Percentiles rank a stretch among this genome's conserved stretches.
These are phyloP conservation scores for Neotoma lepida DNA, from an alignment of 2,113 vertebrate genomes.

Conservation along the genomic window DNA sequence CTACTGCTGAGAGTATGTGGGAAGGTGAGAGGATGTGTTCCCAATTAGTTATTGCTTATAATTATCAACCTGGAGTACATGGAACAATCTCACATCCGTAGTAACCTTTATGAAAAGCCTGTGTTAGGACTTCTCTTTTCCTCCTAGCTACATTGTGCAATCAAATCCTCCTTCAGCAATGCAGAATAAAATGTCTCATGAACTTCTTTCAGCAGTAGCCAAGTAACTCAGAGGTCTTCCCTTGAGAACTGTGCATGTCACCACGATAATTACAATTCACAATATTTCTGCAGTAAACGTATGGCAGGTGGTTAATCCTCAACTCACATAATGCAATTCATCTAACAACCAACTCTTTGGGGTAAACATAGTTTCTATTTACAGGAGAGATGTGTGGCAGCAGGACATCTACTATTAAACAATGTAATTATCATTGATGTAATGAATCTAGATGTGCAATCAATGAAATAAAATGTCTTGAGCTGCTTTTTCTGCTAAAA, in stretches of 20 bases:
- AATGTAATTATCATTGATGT: conserved; percentile 64
- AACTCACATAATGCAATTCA: conserved; percentile 56
- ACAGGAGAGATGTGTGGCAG: conserved; percentile 21
- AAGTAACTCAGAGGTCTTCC: conserved; percentile 68
- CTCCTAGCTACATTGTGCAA: neutral
- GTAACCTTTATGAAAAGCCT: conserved; percentile 1
- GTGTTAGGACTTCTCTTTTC: conserved; percentile 24
- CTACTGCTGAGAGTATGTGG: neutral
- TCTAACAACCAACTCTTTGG: conserved; percentile 57
- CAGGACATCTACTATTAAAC: conserved; percentile 55
- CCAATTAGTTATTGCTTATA: neutral
- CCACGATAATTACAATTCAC: conserved; percentile 74
- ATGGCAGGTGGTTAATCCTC: conserved; percentile 66
- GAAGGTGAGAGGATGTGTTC: neutral
- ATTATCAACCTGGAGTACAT: neutral
- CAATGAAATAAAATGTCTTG: conserved; percentile 52
- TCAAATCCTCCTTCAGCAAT: neutral
- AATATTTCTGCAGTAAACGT: conserved; percentile 72
- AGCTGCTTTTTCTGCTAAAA: neutral
- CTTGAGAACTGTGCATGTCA: conserved; percentile 60
- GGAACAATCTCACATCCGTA: conserved; percentile 25
- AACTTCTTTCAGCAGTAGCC: conserved; percentile 43
- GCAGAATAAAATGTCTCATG: conserved; percentile 50
- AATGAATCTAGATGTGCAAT: conserved; percentile 59
- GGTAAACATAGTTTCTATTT: conserved; percentile 70